These are phyloP conservation scores for Macaca nemestrina DNA, from an alignment of 2,113 vertebrate genomes.

Conservation along the genomic window DNA sequence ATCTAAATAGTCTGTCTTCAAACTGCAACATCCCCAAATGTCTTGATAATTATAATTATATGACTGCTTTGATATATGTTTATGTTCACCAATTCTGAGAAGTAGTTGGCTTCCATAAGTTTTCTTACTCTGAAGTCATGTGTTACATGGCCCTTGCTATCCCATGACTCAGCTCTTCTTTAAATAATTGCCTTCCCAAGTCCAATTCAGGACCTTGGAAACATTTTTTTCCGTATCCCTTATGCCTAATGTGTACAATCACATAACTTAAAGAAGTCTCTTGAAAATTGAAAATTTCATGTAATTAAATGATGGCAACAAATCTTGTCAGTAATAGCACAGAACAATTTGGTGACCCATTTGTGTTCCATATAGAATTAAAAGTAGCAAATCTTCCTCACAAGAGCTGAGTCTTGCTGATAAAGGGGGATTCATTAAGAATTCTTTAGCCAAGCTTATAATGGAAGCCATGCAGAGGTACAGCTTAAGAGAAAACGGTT, in stretches of 20 bases:
- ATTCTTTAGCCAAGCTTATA: conserved; percentile 68
- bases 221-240: not conserved
- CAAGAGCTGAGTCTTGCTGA: conserved; percentile 74
- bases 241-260: not conserved
- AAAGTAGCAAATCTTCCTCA: conserved; percentile 59
- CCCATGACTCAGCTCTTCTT: not conserved
- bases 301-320: conserved; percentile 36
- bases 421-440: conserved; percentile 78
- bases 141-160: not conserved
- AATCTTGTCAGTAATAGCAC: conserved; percentile 62
- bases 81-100: not conserved
- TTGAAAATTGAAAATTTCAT: conserved; percentile 56
- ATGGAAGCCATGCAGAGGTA: conserved; percentile 56
- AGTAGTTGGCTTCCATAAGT: not conserved
- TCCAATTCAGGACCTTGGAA: not conserved
- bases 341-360: conserved; percentile 64
- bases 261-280: conserved; percentile 39
- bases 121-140: not conserved
- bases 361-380: conserved; percentile 74
- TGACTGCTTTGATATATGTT: not conserved
- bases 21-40: not conserved
- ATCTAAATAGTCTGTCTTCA: not conserved
- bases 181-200: not conserved
- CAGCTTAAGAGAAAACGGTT: conserved; percentile 66
- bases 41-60: not conserved